Conservation (phyloP, 2,797 vertebrate species). For the Numenius phaeopus region DNA sequence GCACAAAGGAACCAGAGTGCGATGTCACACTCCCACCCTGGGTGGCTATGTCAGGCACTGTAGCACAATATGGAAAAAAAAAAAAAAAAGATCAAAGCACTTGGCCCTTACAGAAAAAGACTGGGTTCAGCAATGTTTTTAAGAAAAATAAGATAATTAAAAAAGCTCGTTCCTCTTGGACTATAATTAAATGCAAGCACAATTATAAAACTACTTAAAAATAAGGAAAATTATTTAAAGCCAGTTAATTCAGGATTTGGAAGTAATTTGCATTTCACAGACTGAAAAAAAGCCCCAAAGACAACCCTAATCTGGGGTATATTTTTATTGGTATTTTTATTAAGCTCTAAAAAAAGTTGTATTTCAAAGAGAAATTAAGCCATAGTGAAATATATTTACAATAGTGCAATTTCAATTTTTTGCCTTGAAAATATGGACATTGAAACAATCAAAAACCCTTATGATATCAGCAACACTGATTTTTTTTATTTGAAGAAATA, state of each 20-base stretch:
- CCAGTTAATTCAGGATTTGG: background rate
- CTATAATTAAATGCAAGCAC: background rate
- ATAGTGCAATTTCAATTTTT: background rate
- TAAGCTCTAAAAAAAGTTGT: background rate
- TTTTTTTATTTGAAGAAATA: background rate
- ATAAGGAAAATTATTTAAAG: background rate
- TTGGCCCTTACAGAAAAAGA: background rate
- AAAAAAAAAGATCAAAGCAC: background rate
- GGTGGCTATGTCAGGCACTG: background rate
- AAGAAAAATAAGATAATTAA: conserved; percentile 9
- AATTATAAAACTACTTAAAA: conserved; percentile 16
- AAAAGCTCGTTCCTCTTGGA: background rate
- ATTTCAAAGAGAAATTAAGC: background rate
- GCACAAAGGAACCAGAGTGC: background rate
- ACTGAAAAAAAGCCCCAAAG: background rate
- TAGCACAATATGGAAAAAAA: background rate
- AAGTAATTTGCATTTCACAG: conserved; percentile 39
- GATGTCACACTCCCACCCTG: background rate
- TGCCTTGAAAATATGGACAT: background rate
- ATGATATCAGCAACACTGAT: background rate
- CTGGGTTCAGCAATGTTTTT: conserved; percentile 8
- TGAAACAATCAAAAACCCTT: background rate
- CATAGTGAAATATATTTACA: background rate
- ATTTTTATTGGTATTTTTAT: background rate
- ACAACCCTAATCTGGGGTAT: background rate